A percentile compares a stretch with the other conserved stretches of the same genome.
These are phyloP conservation scores for Lasioglossum marginatum DNA, from an alignment of 2,888 invertebrate genomes.

Conservation along the genomic window DNA sequence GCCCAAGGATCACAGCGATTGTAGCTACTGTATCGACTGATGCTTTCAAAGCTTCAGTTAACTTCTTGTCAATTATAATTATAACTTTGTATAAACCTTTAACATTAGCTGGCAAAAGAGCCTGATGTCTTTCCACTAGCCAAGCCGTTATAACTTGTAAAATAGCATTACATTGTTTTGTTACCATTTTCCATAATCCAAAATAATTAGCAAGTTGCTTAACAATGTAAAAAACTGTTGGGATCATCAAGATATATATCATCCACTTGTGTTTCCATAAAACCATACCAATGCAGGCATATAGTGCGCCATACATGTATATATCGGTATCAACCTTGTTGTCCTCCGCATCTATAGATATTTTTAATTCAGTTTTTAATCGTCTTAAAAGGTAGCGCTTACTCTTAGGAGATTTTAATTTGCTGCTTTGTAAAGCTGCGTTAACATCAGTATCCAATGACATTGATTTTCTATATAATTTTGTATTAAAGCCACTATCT, in stretches of 20 bases:
- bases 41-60: constrained; percentile 88
- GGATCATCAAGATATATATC: constrained; percentile 91
- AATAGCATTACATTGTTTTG: constrained; percentile 81
- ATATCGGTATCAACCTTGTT: constrained; percentile 79
- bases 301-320: constrained; percentile 92
- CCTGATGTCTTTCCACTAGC: constrained; percentile 89
- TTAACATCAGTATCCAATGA: constrained; percentile 75
- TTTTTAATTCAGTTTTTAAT: constrained; percentile 77
- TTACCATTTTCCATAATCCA: constrained; percentile 84
- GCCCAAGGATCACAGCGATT: constrained; percentile 93
- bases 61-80: constrained; percentile 87
- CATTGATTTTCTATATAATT: constrained; percentile 71
- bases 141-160: constrained; percentile 85
- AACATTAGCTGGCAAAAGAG: constrained; percentile 91
- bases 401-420: constrained; percentile 59
- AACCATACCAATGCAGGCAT: constrained; percentile 93
- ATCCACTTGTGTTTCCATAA: constrained; percentile 95
- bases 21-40: constrained; percentile 95
- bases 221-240: constrained; percentile 89
- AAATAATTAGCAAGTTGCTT: constrained; percentile 85
- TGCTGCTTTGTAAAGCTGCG: constrained; percentile 21
- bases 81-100: constrained; percentile 91
- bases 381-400: constrained; percentile 80
- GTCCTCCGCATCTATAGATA: constrained; percentile 78
- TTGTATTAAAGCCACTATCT: not conserved